Evolutionary conservation across 1,140 invertebrate genomes (phyloP).

Genomic region (Diplogasteroides magnus): DNA sequence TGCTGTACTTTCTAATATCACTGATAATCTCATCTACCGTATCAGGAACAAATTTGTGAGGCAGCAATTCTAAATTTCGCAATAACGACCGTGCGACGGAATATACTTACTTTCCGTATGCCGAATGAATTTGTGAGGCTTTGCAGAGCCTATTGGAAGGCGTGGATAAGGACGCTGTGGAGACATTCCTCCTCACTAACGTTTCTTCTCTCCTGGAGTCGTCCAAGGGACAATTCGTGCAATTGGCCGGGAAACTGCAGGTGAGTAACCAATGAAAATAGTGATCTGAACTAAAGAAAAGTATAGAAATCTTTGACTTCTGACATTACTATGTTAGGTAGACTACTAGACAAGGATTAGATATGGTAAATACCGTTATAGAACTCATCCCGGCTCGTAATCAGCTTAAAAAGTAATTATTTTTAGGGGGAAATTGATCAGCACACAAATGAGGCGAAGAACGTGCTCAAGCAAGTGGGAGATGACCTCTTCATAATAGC

Average conservation of each 20-base stretch:
- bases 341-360: too few relatives aligned
- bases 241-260: conserved; percentile 9
- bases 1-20: too few relatives aligned
- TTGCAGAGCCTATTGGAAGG: conserved; percentile 28
- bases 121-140: background rate
- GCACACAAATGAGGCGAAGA: conserved; percentile 20
- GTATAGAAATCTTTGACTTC: background rate
- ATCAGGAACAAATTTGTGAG: too few relatives aligned
- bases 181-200: conserved; percentile 31
- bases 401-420: too few relatives aligned
- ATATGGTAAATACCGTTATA: too few relatives aligned
- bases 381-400: too few relatives aligned
- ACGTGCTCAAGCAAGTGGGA: conserved; percentile 36
- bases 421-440: conserved; percentile 25
- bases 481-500: conserved; percentile 37
- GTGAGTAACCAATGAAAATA: too few relatives aligned
- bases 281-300: background rate
- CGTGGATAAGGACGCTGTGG: conserved; percentile 22
- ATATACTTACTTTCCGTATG: too few relatives aligned
- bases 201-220: conserved; percentile 18
- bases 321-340: background rate
- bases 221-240: conserved; percentile 19
- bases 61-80: too few relatives aligned
- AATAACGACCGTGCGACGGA: too few relatives aligned
- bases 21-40: too few relatives aligned